phyloP scores from a whole-genome alignment of 2,888 invertebrate genomes.

The Drosophila koepferae region DNA sequence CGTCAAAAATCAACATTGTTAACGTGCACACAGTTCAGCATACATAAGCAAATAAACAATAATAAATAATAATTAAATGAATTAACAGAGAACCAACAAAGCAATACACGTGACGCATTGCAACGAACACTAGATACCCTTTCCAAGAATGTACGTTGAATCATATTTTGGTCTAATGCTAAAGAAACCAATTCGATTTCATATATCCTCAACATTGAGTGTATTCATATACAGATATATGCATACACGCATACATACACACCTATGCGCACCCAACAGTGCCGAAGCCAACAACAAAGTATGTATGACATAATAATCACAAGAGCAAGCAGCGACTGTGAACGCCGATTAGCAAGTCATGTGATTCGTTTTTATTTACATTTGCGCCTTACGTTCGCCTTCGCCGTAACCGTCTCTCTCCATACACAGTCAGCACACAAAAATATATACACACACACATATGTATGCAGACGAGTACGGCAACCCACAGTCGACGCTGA shows the following conservation, averaged over 20 bases:
- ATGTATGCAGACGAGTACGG: conserved; percentile 1
- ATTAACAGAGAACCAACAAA: conserved; percentile 59
- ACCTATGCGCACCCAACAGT: conserved; percentile 31
- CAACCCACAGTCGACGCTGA: conserved; percentile 33
- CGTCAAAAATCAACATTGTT: conserved; percentile 69
- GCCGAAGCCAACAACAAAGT: conserved; percentile 68
- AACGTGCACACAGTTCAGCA: conserved; percentile 40
- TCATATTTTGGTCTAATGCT: not conserved
- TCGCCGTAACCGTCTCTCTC: conserved; percentile 19
- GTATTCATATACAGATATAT: conserved; percentile 10
- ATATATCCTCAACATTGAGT: conserved; percentile 35
- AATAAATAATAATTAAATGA: conserved; percentile 77
- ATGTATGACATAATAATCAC: conserved; percentile 85
- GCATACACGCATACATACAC: not conserved
- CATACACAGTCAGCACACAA: conserved; percentile 22
- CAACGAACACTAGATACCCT: conserved; percentile 29
- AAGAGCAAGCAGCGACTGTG: conserved; percentile 81
- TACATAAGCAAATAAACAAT: conserved; percentile 62
- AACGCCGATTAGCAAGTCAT: conserved; percentile 84
- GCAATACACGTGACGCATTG: conserved; percentile 10
- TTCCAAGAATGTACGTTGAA: not conserved
- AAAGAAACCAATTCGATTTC: not conserved
- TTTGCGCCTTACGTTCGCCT: conserved; percentile 69
- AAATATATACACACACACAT: conserved; percentile 18
- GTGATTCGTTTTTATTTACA: conserved; percentile 84